Percentiles rank a stretch among this genome's conserved stretches.
These are phyloP conservation scores for Calidris pygmaea DNA, from an alignment of 2,113 vertebrate genomes.

Conservation along the genomic window DNA sequence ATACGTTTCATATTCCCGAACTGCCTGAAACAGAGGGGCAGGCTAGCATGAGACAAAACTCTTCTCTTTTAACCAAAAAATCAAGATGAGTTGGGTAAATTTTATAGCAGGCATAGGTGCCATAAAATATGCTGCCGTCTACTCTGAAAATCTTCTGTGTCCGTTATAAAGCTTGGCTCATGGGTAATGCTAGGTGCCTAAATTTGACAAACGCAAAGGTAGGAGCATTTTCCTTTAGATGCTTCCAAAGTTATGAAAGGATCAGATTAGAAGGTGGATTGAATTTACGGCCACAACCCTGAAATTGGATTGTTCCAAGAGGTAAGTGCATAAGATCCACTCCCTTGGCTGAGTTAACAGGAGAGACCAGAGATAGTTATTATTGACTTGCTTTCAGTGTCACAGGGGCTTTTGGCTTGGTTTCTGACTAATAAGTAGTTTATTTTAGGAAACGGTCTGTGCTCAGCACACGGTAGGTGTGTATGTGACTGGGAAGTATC, in stretches of 20 bases:
- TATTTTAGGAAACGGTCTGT: neutral
- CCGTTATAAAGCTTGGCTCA: neutral
- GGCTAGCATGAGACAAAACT: neutral
- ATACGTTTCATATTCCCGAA: neutral
- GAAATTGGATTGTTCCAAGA: neutral
- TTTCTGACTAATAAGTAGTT: neutral
- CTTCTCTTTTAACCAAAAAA: neutral
- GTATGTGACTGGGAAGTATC: neutral
- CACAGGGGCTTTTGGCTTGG: neutral
- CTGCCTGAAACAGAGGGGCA: neutral
- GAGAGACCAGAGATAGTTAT: neutral
- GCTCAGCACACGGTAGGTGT: neutral
- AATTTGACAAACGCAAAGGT: neutral
- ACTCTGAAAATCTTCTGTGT: neutral
- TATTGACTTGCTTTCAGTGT: neutral
- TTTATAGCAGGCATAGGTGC: neutral
- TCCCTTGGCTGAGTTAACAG: neutral
- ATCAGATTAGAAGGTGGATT: neutral
- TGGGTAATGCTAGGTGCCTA: neutral
- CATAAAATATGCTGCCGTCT: neutral
- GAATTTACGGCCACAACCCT: neutral
- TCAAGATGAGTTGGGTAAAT: neutral
- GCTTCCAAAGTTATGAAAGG: neutral
- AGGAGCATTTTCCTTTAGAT: neutral
- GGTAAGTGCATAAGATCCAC: neutral